phyloP scores from a whole-genome alignment of 2,113 vertebrate genomes.

The Platycercus adscitus region DNA sequence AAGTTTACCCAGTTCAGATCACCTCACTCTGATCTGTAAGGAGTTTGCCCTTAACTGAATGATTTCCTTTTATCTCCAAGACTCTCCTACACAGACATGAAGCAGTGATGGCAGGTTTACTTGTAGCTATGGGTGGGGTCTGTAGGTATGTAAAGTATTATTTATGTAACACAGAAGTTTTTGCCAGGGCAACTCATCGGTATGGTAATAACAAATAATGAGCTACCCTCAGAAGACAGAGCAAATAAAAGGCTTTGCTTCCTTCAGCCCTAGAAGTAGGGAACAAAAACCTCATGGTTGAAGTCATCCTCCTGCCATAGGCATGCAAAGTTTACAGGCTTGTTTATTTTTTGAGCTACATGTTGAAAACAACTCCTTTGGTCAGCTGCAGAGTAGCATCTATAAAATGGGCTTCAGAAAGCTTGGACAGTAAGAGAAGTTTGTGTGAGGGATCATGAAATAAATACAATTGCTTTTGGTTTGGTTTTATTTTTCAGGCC shows the following conservation, averaged over 20 bases:
- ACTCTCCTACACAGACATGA: not conserved
- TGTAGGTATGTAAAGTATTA: not conserved
- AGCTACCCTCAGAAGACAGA: not conserved
- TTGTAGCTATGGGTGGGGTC: not conserved
- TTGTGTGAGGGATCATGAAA: not conserved
- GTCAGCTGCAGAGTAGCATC: not conserved
- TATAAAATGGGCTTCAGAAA: not conserved
- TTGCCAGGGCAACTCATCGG: not conserved
- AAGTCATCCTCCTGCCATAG: not conserved
- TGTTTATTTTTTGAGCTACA: rapidly evolving
- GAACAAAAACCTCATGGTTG: not conserved
- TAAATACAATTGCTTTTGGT: not conserved
- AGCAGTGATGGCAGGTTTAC: not conserved
- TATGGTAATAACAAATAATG: not conserved
- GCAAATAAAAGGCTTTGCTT: not conserved
- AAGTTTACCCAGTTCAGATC: not conserved
- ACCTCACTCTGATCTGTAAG: not conserved
- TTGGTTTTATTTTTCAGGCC: not conserved
- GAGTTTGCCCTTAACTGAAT: not conserved
- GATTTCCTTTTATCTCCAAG: not conserved
- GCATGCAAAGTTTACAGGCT: not conserved
- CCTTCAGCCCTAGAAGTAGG: not conserved
- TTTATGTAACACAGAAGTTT: not conserved
- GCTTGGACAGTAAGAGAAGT: not conserved
- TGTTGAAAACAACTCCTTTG: not conserved